These are phyloP conservation scores for Prionailurus bengalensis DNA, from an alignment of 2,113 vertebrate species.

Conservation along the genomic window DNA sequence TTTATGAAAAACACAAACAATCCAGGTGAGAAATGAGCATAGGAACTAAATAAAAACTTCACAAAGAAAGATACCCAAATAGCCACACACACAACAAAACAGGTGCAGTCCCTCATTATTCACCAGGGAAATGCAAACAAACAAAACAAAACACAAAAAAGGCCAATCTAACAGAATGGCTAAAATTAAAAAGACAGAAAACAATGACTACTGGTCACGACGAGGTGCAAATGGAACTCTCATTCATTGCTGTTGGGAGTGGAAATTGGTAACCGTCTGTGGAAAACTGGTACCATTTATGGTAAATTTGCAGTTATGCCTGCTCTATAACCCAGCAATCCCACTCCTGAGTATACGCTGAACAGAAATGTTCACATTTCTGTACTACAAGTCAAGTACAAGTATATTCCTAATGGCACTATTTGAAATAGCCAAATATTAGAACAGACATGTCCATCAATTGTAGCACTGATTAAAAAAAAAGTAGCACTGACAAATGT, in stretches of 20 bases:
- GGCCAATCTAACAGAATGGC: neutral
- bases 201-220: neutral
- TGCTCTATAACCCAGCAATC: neutral
- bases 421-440: neutral
- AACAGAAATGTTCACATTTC: neutral
- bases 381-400: slow-evolving; percentile 9
- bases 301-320: neutral
- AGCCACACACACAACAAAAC: neutral
- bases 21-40: neutral
- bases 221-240: neutral
- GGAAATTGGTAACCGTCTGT: neutral
- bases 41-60: neutral
- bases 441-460: neutral
- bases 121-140: slow-evolving; percentile 29
- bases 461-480: neutral
- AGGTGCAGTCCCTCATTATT: neutral
- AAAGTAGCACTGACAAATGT: neutral
- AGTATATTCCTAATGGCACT: neutral
- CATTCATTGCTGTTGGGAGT: neutral
- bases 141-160: neutral
- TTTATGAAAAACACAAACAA: slow-evolving; percentile 28
- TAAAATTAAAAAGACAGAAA: neutral
- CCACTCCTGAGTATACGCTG: neutral
- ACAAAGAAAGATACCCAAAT: neutral
- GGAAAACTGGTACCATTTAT: neutral